Evolutionary conservation across 2,888 invertebrate species (phyloP), one percentile per base, ranked within the genome.

Genomic region (Nasonovia ribisnigri): DNA sequence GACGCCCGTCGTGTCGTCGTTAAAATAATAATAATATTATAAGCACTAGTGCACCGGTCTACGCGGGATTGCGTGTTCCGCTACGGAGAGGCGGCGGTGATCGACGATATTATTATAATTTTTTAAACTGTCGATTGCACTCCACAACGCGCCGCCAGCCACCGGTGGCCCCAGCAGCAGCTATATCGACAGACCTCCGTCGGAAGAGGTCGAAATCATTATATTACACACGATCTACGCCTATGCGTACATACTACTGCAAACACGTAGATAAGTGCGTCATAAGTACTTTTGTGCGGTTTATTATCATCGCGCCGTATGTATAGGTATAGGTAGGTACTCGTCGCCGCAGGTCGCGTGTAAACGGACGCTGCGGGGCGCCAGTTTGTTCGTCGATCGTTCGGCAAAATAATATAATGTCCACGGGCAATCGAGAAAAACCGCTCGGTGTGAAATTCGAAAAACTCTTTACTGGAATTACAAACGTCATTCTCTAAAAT

Each of bases 401-500:
- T 88, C 54, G 42, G 88, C 57, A 26, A 26, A 57, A 57, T 54
- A 51, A 51, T 77, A 77, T 77, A 77, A 77, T 20, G 77, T 36
- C 77, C 36, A 10, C 26, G 11, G 11, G 42, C 16, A 84, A 84
- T 84, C 91, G 54, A 43, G 42, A 91, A 84, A 84, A 91, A 84
- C 54, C 20, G 84, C 84, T 91, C 8, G n/a, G 84, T 20, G 91
- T 91, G 91, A 91, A 91, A 57, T 91, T 84, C 43, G 54, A 91
- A 91, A 91, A 84, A 54, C 91, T n/a, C 42, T 84, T 16, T 36
- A 16, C 36, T 11, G 16, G 42, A 90, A 90, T 77, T n/a, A n/a
- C n/a, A 51, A 67, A 90, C 46, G 24, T 67, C 48, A 13, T 48
- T 90, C 36, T 67, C 10, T 26, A 42, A 54, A 20, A 20, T 54